Base-by-base conservation (phyloP, 23 tunicate genomes). In the Styela clava region DNA sequence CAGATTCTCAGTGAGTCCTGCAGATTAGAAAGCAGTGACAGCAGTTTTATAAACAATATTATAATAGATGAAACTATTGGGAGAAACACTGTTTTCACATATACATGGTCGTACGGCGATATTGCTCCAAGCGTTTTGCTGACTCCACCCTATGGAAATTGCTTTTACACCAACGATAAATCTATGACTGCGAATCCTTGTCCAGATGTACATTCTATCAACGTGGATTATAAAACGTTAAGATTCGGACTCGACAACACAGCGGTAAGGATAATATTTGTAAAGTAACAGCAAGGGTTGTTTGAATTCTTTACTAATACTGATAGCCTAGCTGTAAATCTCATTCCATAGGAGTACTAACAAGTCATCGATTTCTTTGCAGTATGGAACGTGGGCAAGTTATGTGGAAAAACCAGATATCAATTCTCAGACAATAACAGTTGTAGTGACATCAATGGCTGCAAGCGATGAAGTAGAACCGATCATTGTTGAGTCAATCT, bases 371-470 rank as follows among this genome's bases (percentile, higher is more conserved):
- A 44, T 7, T 12, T 44, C 12, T 44, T 44, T 44, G 7, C 2
- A 86, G 90, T 31, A 44, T 0, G 90, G 90, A 21, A 34, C 25
- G 2, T 86, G 90, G 90, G 16, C 32, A 83, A 79, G 61, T 36
- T 35, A 62, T 9, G 63, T 79, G 29, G 31, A 16, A 28, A 35
- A 61, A 7, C 19, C 44, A 23, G 27, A 69, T 26, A 61, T 56
- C 79, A 20, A 52, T 1, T 69, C 56, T 28, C 56, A 21, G 9
- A 35, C 73, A 34, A 67, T 67, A 67, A 34, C 25, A 33, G 80
- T 86, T 1, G 27, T 86, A 63, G 85, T 80, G 26, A 86, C 90
- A 2, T 61, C 85, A 63, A 79, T 79, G 90, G 90, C 90, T 0
- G 80, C 90, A 31, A 63, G 79, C 36, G 52, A 64, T 16, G 67